These are phyloP conservation scores for Hypolimnas misippus DNA, from an alignment of 2,888 invertebrate genomes.

Conservation along the genomic window DNA sequence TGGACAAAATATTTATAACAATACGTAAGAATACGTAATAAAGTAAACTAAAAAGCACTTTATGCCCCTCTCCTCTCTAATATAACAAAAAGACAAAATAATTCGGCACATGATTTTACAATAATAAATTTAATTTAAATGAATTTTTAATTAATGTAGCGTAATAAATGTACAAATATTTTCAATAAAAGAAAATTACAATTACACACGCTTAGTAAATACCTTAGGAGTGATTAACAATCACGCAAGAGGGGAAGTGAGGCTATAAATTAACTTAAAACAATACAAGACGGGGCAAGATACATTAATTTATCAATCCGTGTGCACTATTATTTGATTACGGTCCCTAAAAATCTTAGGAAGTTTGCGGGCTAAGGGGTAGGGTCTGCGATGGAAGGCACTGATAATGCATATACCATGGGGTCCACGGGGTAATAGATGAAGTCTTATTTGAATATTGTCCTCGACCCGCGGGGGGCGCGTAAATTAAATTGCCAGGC, in stretches of 20 bases:
- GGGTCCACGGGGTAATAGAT: slow-evolving; percentile 73
- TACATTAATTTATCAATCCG: slow-evolving; percentile 41
- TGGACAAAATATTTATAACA: no score
- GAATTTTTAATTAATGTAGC: no score
- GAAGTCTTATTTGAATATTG: slow-evolving; percentile 83
- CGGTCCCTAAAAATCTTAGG: slow-evolving; percentile 47
- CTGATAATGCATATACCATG: slow-evolving; percentile 78
- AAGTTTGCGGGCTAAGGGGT: slow-evolving; percentile 48
- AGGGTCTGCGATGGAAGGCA: slow-evolving; percentile 71
- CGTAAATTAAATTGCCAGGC: slow-evolving; percentile 74
- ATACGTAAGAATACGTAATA: no score
- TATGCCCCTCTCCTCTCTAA: no score
- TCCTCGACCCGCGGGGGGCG: slow-evolving; percentile 74
- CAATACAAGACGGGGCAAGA: slow-evolving; percentile 5
- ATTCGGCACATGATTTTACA: no score
- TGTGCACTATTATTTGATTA: slow-evolving; percentile 43
- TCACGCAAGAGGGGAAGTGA: slow-evolving; percentile 2
- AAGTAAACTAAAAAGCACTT: no score
- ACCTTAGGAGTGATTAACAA: neutral
- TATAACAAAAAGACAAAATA: no score
- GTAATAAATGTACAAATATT: neutral
- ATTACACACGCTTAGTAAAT: neutral
- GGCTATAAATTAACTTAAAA: slow-evolving; percentile 13
- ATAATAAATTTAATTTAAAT: no score
- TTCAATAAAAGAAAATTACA: neutral